Evolutionary conservation across 1,140 invertebrate genomes (phyloP), one percentile per base, ranked within the genome.

Genomic region (Drusus annulatus): DNA sequence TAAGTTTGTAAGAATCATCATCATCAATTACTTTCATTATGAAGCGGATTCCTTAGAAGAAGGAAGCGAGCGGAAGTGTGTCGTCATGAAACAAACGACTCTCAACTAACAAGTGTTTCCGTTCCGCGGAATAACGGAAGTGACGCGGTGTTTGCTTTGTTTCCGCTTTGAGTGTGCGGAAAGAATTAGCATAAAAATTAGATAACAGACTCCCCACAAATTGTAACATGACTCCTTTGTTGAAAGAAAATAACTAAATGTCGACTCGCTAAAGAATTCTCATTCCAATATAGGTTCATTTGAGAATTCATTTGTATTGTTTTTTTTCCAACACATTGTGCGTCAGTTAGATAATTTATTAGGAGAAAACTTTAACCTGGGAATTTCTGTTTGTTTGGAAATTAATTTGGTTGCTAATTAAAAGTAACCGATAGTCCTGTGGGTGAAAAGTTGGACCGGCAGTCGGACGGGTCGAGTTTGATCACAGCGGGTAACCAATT

Each of bases 11-110:
- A 56, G 5, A 21, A 28, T 21, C 17, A 63, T 23, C 17, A 28
- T 63, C 65, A 45, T 69, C 65, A 69, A 69, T 45, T 45, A 45
- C 8, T 65, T 65, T 31, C 25, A n/a, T 31, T 45, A 45, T 45
- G 36, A 45, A 45, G 62, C 62, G 62, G 62, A 21, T 28, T 25
- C 36, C 36, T 56, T 56, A 56, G n/a, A 3, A 31, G 65, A 45
- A 69, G 65, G 65, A 51, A 69, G 36, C 21, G 50, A 21, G 31
- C n/a, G 69, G 63, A 78, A 78, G 63, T 78, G 65, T 71, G 63
- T 51, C 50, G 76, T 78, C 76, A 78, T 31, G 71, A 52, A 71
- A 78, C 63, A 69, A 78, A 78, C 76, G 76, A 78, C 51, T 65
- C 63, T 25, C 50, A 21, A 23, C 50, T 28, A 45, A 71, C 51